These are phyloP conservation scores for Nemotelus pantherinus DNA, from an alignment of 2,888 invertebrate species.

Conservation along the genomic window DNA sequence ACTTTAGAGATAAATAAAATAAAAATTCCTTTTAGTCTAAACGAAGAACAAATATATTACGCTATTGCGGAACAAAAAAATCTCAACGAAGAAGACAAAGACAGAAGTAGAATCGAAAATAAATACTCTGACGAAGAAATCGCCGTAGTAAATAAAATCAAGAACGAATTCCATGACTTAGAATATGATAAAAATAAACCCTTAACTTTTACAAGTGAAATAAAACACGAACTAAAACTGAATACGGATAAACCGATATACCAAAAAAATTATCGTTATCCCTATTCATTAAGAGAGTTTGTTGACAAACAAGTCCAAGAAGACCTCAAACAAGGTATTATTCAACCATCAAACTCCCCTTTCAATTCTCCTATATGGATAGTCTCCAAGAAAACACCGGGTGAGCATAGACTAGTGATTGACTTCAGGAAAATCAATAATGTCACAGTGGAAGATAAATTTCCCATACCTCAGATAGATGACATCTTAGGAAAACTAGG, in stretches of 20 bases:
- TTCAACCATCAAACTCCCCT: slow-evolving; percentile 15
- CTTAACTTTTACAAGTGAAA: slow-evolving; percentile 2
- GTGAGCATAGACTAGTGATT: slow-evolving; percentile 9
- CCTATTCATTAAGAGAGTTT: slow-evolving; percentile 11
- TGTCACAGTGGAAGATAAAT: slow-evolving; percentile 12
- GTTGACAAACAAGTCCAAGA: slow-evolving; percentile 20
- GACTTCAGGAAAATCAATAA: slow-evolving; percentile 48
- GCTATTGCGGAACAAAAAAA: background rate
- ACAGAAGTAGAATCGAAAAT: background rate
- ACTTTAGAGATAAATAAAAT: slow-evolving; percentile 14
- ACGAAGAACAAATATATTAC: no score
- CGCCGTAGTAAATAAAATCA: background rate
- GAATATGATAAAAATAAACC: slow-evolving; percentile 18
- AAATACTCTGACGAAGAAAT: background rate
- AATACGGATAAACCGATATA: slow-evolving; percentile 29
- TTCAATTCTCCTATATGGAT: slow-evolving; percentile 33
- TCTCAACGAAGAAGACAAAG: background rate
- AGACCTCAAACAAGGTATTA: slow-evolving; percentile 9
- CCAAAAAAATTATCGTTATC: slow-evolving; percentile 28
- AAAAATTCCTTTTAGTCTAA: slow-evolving; percentile 12
- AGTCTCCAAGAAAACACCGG: slow-evolving; percentile 23
- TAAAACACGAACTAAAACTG: slow-evolving; percentile 22
- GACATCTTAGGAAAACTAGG: slow-evolving; percentile 50
- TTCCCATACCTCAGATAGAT: slow-evolving; percentile 42
- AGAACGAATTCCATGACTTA: slow-evolving; percentile 5